Evolutionary conservation across 2,113 vertebrate species (phyloP).

Genomic region (Theristicus caerulescens): DNA sequence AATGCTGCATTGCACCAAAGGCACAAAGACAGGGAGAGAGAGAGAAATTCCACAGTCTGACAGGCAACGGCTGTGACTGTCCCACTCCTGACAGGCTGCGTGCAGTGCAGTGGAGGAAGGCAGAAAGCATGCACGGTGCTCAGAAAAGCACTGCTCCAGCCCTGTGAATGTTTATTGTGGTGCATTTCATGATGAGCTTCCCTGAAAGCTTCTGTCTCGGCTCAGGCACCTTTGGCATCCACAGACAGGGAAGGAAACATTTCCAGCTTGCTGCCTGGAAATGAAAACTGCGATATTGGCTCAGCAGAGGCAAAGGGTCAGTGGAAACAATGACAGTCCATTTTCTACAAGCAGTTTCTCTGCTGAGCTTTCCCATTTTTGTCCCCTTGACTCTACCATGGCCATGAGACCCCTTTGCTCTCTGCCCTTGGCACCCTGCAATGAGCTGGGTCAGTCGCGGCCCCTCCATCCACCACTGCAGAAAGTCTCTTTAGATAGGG

Average conservation of each 20-base stretch:
- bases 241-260: not conserved
- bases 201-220: not conserved
- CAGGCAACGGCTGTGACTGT: not conserved
- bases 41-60: constrained; percentile 2
- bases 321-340: not conserved
- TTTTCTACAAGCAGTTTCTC: not conserved
- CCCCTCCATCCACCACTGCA: not conserved
- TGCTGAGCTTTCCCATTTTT: not conserved
- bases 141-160: not conserved
- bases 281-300: not conserved
- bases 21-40: not conserved
- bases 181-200: not conserved
- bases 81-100: constrained; percentile 5
- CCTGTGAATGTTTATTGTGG: not conserved
- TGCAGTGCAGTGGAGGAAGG: rapidly evolving
- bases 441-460: rapidly evolving
- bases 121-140: not conserved
- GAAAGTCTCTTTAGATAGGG: not conserved
- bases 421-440: not conserved
- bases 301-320: not conserved
- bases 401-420: not conserved
- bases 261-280: constrained; percentile 35
- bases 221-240: constrained; percentile 8
- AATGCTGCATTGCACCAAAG: constrained; percentile 73
- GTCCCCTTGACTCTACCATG: not conserved